Evolutionary conservation across 2,797 vertebrate species (phyloP).

Genomic region (Chloroceryle amazona): DNA sequence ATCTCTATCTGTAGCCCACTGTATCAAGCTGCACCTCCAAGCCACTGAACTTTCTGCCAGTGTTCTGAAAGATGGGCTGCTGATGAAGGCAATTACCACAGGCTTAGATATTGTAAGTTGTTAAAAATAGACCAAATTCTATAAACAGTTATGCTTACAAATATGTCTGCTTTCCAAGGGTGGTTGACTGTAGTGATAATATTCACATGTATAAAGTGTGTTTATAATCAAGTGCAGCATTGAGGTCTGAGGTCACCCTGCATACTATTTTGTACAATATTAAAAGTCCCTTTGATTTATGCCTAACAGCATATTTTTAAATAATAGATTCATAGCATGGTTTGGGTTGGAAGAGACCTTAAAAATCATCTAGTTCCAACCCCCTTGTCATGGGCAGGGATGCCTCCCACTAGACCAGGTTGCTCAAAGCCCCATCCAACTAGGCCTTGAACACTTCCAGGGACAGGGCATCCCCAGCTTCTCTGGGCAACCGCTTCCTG

Average conservation of each 20-base stretch:
- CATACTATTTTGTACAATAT: background rate
- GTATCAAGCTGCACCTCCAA: background rate
- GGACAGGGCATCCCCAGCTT: background rate
- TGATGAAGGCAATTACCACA: background rate
- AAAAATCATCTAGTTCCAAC: background rate
- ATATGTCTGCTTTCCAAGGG: background rate
- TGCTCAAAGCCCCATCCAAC: background rate
- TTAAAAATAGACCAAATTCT: background rate
- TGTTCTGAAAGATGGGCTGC: background rate
- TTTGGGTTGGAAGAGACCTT: background rate
- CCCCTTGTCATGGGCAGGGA: background rate
- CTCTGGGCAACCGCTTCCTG: background rate
- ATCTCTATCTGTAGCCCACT: constrained; percentile 27
- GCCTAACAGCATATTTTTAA: background rate
- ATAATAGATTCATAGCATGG: background rate
- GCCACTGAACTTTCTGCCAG: background rate
- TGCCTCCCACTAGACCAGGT: background rate
- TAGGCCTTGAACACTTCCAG: background rate
- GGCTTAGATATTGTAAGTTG: too few relatives aligned
- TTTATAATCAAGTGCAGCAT: background rate
- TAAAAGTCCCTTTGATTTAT: background rate
- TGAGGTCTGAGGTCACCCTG: background rate
- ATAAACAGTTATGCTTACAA: background rate
- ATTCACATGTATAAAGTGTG: background rate
- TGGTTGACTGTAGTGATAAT: background rate